Base-by-base conservation (phyloP, 1,140 invertebrate species). In the Holotrichia oblita region DNA sequence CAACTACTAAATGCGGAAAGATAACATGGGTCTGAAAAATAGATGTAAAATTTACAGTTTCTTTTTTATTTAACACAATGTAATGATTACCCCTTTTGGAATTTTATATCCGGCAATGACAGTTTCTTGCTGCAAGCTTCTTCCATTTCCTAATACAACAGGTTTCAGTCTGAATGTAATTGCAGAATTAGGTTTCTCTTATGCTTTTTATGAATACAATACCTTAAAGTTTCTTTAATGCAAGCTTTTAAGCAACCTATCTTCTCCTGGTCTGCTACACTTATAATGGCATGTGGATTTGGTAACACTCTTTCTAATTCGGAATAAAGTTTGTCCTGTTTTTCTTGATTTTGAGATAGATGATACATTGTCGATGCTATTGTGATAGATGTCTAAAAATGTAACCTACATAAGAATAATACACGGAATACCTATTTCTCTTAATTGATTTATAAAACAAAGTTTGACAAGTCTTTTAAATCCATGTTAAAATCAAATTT, bases 141-240 rank as follows among this genome's bases (percentile, higher is more conserved):
- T 89, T 14, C 94, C 94, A 84, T 97, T 95, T 64, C 95, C 95
- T 81, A 97, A 92, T 27, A 96, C 95, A 12, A 97, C 95, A 8
- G 96, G 95, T 86, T 93, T 95, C 88, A 98, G 92, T 85, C 95
- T 95, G 86, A 77, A 87, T 88, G 79, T 72, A 41, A 42, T 72
- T 34, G 14, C 24, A n/a, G 22, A 40, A 17, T 24, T 6, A 59
- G 24, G 3, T 48, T 48, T 48, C n/a, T 69, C 4, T 10, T 44
- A 41, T 2, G 22, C 34, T 69, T n/a, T 76, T 77, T 64, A n/a
- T n/a, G 27, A 40, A 74, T 69, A 17, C 42, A 80, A 81, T 87
- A 96, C 95, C 95, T 91, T 81, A 97, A 90, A 3, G 94, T 93
- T 90, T 98, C 96, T 86, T 96, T 97, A 9, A 98, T 92, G 84